Evolutionary conservation across 2,888 invertebrate genomes (phyloP).

Genomic region (Clivina fossor): DNA sequence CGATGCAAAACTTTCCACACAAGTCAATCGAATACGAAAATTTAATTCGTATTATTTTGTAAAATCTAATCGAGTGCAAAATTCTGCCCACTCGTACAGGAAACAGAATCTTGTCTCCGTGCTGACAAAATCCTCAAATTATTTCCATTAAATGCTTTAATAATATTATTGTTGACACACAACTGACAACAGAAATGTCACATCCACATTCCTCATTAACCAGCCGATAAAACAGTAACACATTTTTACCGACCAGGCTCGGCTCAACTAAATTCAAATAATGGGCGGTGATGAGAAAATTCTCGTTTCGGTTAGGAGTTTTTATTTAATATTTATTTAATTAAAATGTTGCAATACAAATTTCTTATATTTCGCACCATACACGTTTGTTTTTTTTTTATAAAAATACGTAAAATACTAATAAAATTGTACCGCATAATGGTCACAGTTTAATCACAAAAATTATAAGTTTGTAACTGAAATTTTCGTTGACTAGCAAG

Average conservation of each 20-base stretch:
- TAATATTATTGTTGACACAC: slow-evolving; percentile 25
- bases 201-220: slow-evolving; percentile 17
- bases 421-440: slow-evolving; percentile 16
- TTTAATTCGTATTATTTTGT: slow-evolving; percentile 14
- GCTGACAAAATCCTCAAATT: slow-evolving; percentile 13
- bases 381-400: slow-evolving; percentile 34
- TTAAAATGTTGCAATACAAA: slow-evolving; percentile 31
- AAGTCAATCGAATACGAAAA: slow-evolving; percentile 14
- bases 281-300: slow-evolving; percentile 5
- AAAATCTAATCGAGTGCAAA: slow-evolving; percentile 32
- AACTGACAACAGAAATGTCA: slow-evolving; percentile 31
- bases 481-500: slow-evolving; percentile 23
- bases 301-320: no score
- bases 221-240: slow-evolving; percentile 15
- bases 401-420: slow-evolving; percentile 32
- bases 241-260: neutral
- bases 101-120: slow-evolving; percentile 17
- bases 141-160: slow-evolving; percentile 24
- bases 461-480: slow-evolving; percentile 16
- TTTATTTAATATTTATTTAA: slow-evolving; percentile 25
- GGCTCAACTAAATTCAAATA: slow-evolving; percentile 8
- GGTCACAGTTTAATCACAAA: slow-evolving; percentile 17
- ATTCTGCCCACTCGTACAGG: slow-evolving; percentile 25
- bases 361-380: slow-evolving; percentile 18
- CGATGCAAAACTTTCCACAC: no score